These are phyloP conservation scores for Ormyrus labotus DNA, from an alignment of 2,888 invertebrate species.

Conservation along the genomic window DNA sequence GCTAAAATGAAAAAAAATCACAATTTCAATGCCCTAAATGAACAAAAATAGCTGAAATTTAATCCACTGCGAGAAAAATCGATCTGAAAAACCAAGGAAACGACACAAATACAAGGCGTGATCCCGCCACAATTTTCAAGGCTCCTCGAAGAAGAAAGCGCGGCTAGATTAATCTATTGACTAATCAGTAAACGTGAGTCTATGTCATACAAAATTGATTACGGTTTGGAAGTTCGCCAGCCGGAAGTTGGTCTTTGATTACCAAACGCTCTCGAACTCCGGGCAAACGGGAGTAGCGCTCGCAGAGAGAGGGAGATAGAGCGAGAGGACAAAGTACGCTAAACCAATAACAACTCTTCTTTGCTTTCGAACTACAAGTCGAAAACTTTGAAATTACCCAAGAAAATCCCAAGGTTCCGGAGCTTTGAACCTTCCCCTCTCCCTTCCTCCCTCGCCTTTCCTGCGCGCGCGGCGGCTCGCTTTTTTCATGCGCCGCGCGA, in stretches of 20 bases:
- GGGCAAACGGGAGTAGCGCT: background rate
- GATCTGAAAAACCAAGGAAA: too few species aligned
- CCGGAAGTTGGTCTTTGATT: conserved; percentile 56
- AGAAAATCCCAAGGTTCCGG: conserved; percentile 45
- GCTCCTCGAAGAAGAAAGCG: background rate
- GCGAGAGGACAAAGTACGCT: conserved; percentile 49
- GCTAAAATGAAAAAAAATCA: too few species aligned
- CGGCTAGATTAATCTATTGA: conserved; percentile 33
- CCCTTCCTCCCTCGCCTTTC: background rate
- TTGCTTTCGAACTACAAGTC: conserved; percentile 47
- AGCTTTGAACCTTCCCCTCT: conserved; percentile 21
- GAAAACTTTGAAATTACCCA: conserved; percentile 53
- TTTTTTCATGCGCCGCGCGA: conserved; percentile 8
- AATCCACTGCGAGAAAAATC: too few species aligned
- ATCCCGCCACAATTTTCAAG: too few species aligned
- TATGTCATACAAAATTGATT: conserved; percentile 55
- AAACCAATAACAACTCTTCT: conserved; percentile 57
- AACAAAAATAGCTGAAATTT: too few species aligned
- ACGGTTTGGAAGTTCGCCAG: conserved; percentile 54
- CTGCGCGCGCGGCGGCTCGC: background rate
- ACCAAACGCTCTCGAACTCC: conserved; percentile 46
- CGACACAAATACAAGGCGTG: too few species aligned
- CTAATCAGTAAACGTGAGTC: conserved; percentile 48
- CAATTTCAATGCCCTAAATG: too few species aligned
- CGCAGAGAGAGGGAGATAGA: background rate